Evolutionary conservation across 2,797 vertebrate genomes (phyloP).

Genomic region (Euphonia xanthogaster): DNA sequence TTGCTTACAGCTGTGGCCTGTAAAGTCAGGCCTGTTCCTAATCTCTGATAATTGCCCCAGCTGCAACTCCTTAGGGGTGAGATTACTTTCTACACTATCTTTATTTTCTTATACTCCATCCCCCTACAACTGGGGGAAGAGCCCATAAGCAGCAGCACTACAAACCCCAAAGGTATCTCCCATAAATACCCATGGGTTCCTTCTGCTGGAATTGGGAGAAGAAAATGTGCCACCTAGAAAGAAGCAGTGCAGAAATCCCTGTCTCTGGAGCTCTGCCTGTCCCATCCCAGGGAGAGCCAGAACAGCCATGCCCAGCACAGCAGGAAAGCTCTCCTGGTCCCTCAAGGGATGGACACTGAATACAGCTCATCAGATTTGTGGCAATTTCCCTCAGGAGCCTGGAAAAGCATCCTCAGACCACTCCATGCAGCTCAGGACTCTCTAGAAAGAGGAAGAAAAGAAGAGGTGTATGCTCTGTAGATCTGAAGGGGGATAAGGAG

Average conservation of each 20-base stretch:
- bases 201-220: background rate
- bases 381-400: background rate
- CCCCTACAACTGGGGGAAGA: too few relatives aligned
- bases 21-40: too few relatives aligned
- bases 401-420: background rate
- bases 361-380: accelerated
- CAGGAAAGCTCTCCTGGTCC: background rate
- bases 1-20: too few relatives aligned
- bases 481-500: too few relatives aligned
- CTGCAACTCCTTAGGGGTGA: too few relatives aligned
- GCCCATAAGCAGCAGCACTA: background rate
- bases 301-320: background rate
- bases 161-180: background rate
- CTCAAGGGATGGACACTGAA: accelerated
- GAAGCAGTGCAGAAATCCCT: background rate
- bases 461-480: background rate
- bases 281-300: background rate
- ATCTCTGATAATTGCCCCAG: too few relatives aligned
- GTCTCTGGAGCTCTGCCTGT: background rate
- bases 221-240: accelerated
- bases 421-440: accelerated
- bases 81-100: too few relatives aligned
- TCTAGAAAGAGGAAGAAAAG: background rate
- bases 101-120: too few relatives aligned
- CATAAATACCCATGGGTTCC: background rate